Base-by-base conservation (phyloP, 2,888 invertebrate genomes). In the Lissocephala sabroskyi region DNA sequence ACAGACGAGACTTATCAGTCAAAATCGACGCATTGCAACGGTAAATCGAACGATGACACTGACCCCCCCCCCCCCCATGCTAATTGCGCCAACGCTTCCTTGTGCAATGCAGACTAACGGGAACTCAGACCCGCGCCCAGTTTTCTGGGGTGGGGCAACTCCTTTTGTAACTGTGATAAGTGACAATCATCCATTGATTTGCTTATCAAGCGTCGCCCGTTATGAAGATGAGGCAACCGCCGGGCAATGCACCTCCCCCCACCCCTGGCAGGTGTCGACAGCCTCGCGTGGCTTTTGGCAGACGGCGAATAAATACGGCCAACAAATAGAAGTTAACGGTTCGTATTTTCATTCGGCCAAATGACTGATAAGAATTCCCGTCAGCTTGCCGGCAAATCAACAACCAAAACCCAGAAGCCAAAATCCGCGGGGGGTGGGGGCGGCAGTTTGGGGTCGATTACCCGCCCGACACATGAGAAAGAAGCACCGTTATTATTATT, bases 291-390 rank as follows among this genome's bases (percentile, higher is more conserved):
- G 23, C 23, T 5, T 5, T 23, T 23, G 23, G 33, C 19, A 32
- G 26, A 41, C 29, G 41, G 29, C 41, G 18, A 16, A 41, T 33
- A 11, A 48, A 37, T 26, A 47, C 45, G 17, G 35, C 46, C 16
- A 40, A 30, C 43, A 42, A 39, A 28, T 10, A 43, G 30, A 23
- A 37, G 26, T 9, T 11, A 33, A 35, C 10, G 13, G 35, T 42
- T 39, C 17, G 18, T 14, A 7, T n/a, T 9, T 46, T 37, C 45
- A 26, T 47, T 65, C 68, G 60, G 58, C 57, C 59, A 58, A 60
- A 56, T 48, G 65, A 62, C 76, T 58, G 73, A 73, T 73, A 73
- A 73, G 73, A n/a, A n/a, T n/a, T n/a, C 39, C 9, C 17, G 16
- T 7, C 39, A 39, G 23, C 23, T 5, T 7, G 23, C 23, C 23